Percentiles rank a stretch among this genome's conserved stretches.
These are phyloP conservation scores for Nudaria mundana DNA, from an alignment of 2,888 invertebrate genomes.

Conservation along the genomic window DNA sequence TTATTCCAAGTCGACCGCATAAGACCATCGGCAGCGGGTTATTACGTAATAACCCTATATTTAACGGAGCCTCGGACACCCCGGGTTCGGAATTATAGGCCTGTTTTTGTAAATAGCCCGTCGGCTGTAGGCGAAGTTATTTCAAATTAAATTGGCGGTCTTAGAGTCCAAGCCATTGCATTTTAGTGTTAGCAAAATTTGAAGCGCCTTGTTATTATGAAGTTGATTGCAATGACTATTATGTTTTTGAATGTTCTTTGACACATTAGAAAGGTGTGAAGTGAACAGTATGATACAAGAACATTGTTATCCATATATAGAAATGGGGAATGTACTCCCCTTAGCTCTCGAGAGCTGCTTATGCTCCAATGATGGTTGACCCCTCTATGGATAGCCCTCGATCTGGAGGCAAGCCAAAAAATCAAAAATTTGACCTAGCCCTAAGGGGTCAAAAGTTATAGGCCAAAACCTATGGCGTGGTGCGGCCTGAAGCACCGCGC, in stretches of 20 bases:
- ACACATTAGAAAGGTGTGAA: conserved; percentile 8
- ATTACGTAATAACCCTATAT: conserved; percentile 72
- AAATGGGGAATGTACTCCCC: no score
- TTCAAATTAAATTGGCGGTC: conserved; percentile 22
- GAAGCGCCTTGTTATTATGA: conserved; percentile 1
- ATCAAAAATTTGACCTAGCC: no score
- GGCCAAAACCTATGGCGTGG: no score
- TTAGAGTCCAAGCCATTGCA: conserved; percentile 8
- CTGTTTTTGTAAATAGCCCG: conserved; percentile 74
- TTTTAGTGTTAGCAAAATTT: conserved; percentile 20
- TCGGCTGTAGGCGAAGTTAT: conserved; percentile 31
- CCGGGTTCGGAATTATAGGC: conserved; percentile 59
- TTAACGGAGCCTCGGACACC: conserved; percentile 54
- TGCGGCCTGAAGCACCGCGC: no score
- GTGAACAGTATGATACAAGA: no score
- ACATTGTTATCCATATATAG: no score
- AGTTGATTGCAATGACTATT: conserved; percentile 25
- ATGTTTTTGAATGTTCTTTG: not conserved
- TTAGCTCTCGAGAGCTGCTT: no score
- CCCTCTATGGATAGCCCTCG: no score
- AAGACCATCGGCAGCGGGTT: conserved; percentile 47
- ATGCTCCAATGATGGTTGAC: no score
- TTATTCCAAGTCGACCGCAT: conserved; percentile 19
- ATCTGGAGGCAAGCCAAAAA: no score
- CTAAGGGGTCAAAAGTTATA: no score